Evolutionary conservation across 1,140 invertebrate genomes (phyloP).

Genomic region (Ips nitidus): DNA sequence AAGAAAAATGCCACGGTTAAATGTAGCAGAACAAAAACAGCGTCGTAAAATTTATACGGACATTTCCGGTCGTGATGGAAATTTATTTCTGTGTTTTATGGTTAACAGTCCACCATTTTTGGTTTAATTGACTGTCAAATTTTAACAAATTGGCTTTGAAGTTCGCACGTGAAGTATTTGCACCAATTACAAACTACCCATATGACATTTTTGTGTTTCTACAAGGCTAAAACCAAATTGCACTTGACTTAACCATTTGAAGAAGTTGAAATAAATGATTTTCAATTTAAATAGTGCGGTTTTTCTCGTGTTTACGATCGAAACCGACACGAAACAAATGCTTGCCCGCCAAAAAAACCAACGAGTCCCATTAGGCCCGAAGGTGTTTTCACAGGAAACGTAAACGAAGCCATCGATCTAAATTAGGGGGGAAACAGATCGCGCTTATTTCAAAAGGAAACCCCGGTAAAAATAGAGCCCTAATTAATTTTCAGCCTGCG

Average conservation of each 20-base stretch:
- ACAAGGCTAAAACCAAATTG: too few species aligned
- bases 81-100: slow-evolving; percentile 25
- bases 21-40: slow-evolving; percentile 34
- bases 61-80: slow-evolving; percentile 31
- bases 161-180: too few species aligned
- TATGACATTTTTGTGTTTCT: too few species aligned
- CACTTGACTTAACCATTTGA: too few species aligned
- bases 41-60: slow-evolving; percentile 31
- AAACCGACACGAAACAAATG: too few species aligned
- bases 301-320: too few species aligned
- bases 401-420: slow-evolving; percentile 12
- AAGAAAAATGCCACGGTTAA: slow-evolving; percentile 30
- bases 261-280: too few species aligned
- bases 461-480: slow-evolving; percentile 17
- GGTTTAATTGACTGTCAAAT: not conserved
- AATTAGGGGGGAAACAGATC: slow-evolving; percentile 7
- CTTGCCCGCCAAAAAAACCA: not conserved
- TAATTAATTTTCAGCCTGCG: slow-evolving; percentile 20
- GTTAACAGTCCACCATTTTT: not conserved
- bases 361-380: slow-evolving; percentile 2
- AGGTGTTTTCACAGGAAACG: slow-evolving; percentile 13
- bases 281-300: too few species aligned
- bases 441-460: slow-evolving; percentile 7
- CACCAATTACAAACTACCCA: too few species aligned
- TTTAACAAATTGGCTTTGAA: too few species aligned